Conservation (phyloP, 2,888 invertebrate genomes). For the Ypsolopha scabrella region DNA sequence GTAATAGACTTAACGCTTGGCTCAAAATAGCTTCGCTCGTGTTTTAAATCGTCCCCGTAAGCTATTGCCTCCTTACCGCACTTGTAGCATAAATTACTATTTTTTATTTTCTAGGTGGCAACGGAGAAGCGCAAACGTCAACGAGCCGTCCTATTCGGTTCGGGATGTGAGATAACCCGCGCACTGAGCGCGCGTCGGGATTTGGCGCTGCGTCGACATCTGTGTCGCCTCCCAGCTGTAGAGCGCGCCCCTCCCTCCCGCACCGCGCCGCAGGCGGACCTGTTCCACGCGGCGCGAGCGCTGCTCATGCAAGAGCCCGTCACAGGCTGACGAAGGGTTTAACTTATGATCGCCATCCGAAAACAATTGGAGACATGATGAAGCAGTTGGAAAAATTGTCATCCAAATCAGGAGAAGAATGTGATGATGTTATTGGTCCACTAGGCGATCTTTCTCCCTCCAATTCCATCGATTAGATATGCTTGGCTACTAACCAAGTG, state of each 20-base stretch:
- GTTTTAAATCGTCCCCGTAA: too few species aligned
- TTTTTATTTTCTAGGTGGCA: constrained; percentile 62
- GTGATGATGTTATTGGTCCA: too few species aligned
- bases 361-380: constrained; percentile 10
- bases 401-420: background rate
- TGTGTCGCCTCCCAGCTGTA: constrained; percentile 76
- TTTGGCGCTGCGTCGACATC: constrained; percentile 76
- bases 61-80: too few species aligned
- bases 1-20: too few species aligned
- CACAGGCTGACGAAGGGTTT: constrained; percentile 38
- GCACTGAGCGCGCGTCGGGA: constrained; percentile 86
- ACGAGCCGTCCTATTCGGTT: constrained; percentile 75
- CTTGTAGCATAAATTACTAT: too few species aligned
- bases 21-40: too few species aligned
- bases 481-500: too few species aligned
- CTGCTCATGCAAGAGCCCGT: constrained; percentile 59
- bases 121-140: constrained; percentile 71
- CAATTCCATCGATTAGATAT: too few species aligned
- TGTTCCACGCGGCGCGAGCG: constrained; percentile 67
- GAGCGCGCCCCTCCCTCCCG: constrained; percentile 68
- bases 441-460: too few species aligned
- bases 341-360: constrained; percentile 10
- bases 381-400: background rate
- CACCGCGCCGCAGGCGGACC: constrained; percentile 44
- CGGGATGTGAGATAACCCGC: constrained; percentile 81